These are phyloP conservation scores for Phaedon cochleariae DNA, from an alignment of 2,888 invertebrate species.

Conservation along the genomic window DNA sequence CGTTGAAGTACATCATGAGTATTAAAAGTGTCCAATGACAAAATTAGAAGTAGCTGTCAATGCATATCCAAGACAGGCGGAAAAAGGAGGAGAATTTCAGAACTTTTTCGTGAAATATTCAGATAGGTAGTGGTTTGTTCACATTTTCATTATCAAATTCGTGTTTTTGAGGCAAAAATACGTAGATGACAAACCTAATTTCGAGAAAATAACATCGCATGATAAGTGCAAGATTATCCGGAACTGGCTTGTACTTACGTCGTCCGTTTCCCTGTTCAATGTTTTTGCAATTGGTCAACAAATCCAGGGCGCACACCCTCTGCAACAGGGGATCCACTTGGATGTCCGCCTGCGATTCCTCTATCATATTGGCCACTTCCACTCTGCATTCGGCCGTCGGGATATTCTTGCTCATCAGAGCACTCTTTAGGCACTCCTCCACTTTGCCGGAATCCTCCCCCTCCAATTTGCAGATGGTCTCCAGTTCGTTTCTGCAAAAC, in stretches of 20 bases:
- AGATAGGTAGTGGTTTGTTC: too few relatives aligned
- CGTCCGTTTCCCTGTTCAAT: constrained; percentile 89
- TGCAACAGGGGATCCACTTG: constrained; percentile 93
- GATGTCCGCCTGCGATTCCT: constrained; percentile 91
- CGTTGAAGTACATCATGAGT: too few relatives aligned
- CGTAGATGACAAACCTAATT: too few relatives aligned
- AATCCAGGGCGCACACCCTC: constrained; percentile 86
- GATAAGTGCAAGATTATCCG: too few relatives aligned
- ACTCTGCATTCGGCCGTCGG: constrained; percentile 79
- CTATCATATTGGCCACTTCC: constrained; percentile 89
- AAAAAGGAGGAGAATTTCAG: too few relatives aligned
- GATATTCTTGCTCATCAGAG: constrained; percentile 77
- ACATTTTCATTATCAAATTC: too few relatives aligned
- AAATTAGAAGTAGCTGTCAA: too few relatives aligned
- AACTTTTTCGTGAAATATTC: too few relatives aligned
- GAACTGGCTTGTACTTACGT: constrained; percentile 70
- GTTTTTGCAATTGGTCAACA: constrained; percentile 80
- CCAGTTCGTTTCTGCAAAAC: constrained; percentile 79
- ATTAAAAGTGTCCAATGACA: too few relatives aligned
- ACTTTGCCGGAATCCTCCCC: constrained; percentile 70
- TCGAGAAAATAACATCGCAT: too few relatives aligned
- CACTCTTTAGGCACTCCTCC: constrained; percentile 92
- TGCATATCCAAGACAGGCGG: too few relatives aligned
- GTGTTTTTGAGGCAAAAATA: too few relatives aligned
- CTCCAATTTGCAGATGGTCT: constrained; percentile 69